Conservation (phyloP, 2,113 vertebrate species). For the Emydura subglobosa region DNA sequence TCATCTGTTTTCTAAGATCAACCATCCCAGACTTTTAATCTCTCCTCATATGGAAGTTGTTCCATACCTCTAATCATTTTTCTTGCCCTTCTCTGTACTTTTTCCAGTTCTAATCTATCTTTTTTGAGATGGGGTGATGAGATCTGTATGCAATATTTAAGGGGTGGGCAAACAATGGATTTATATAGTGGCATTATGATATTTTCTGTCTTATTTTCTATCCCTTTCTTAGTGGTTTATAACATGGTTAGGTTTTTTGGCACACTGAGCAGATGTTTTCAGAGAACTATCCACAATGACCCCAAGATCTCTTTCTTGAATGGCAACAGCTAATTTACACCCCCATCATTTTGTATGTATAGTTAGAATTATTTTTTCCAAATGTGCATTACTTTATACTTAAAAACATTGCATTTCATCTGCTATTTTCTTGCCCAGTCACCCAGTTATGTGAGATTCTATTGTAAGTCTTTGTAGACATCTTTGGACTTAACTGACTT, state of each 20-base stretch:
- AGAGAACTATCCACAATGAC: neutral
- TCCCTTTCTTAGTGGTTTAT: neutral
- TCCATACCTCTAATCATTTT: neutral
- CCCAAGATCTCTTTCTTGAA: neutral
- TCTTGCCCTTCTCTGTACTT: neutral
- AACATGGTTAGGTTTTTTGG: neutral
- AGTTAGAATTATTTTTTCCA: neutral
- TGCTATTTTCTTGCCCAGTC: neutral
- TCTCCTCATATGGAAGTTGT: neutral
- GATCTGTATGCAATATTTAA: neutral
- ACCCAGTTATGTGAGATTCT: neutral
- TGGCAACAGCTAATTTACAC: neutral
- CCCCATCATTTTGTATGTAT: neutral
- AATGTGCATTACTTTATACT: neutral
- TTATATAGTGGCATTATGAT: neutral
- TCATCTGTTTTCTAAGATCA: neutral
- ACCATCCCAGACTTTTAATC: neutral
- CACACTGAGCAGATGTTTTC: neutral
- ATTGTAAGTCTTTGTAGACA: neutral
- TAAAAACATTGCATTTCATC: neutral
- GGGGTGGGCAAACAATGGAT: neutral
- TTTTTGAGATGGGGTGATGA: neutral
- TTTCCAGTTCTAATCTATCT: neutral
- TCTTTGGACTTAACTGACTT: neutral
- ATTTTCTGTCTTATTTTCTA: neutral